Percentiles rank a stretch among this genome's conserved stretches.
Evolutionary conservation across 2,888 invertebrate species (phyloP).

Genomic region (Melinopterus prodromus): DNA sequence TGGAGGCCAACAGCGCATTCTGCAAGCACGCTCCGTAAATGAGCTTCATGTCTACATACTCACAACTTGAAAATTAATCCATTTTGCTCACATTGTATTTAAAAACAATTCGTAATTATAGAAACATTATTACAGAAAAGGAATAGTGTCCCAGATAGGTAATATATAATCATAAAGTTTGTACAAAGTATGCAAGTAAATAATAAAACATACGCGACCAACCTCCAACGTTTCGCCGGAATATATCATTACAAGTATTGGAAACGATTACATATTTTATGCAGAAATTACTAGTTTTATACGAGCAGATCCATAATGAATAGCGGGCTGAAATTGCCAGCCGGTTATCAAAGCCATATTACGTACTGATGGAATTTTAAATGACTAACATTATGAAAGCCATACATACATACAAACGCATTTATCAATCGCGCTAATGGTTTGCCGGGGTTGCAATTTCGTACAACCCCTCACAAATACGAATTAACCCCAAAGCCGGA

Average conservation of each 20-base stretch:
- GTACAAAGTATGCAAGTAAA: neutral
- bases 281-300: neutral
- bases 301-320: neutral
- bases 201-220: neutral
- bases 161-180: neutral
- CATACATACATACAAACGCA: neutral
- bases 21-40: too few species aligned
- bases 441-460: neutral
- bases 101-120: too few species aligned
- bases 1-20: too few species aligned
- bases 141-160: neutral
- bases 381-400: neutral
- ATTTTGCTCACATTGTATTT: too few species aligned
- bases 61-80: too few species aligned
- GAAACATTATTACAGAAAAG: too few species aligned
- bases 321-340: neutral
- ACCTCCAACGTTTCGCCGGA: neutral
- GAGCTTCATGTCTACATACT: too few species aligned
- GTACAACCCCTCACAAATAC: neutral
- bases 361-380: neutral
- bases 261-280: neutral
- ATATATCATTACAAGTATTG: neutral
- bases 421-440: neutral
- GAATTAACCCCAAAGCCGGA: neutral
- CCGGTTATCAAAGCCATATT: neutral